Percentiles rank a stretch among this genome's conserved stretches.
Conservation (phyloP, 1,140 invertebrate species). For the Macrobrachium rosenbergii region DNA sequence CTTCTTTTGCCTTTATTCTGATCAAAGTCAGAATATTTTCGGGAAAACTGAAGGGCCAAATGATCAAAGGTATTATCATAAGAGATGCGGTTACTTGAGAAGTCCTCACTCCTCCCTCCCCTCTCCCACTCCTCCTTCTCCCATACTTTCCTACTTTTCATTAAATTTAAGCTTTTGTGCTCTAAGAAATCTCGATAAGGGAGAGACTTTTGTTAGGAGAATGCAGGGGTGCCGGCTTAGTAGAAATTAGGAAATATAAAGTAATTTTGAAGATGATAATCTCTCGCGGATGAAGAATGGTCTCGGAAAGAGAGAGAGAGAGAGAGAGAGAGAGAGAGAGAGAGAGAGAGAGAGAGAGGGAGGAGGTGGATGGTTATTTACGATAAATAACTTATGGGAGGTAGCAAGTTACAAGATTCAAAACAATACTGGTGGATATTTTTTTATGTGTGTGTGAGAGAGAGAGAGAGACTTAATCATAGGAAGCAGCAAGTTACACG, state of each 20-base stretch:
- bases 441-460: no score
- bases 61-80: no score
- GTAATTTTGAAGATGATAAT: constrained; percentile 46
- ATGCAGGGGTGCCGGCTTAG: background rate
- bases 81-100: background rate
- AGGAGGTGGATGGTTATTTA: background rate
- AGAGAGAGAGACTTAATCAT: no score
- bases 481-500: no score
- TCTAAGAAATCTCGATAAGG: no score
- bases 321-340: background rate
- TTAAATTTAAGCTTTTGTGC: background rate
- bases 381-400: no score
- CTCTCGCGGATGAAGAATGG: constrained; percentile 14
- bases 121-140: background rate
- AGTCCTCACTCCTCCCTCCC: background rate
- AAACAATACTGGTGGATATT: no score
- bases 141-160: background rate
- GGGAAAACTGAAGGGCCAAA: no score
- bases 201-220: background rate
- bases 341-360: background rate
- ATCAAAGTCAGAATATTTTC: no score
- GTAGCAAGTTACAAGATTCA: no score
- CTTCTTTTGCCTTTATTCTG: no score
- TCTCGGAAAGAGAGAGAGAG: background rate
- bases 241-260: constrained; percentile 51